Evolutionary conservation across 2,113 vertebrate genomes (phyloP).

Genomic region (Callorhinus ursinus): DNA sequence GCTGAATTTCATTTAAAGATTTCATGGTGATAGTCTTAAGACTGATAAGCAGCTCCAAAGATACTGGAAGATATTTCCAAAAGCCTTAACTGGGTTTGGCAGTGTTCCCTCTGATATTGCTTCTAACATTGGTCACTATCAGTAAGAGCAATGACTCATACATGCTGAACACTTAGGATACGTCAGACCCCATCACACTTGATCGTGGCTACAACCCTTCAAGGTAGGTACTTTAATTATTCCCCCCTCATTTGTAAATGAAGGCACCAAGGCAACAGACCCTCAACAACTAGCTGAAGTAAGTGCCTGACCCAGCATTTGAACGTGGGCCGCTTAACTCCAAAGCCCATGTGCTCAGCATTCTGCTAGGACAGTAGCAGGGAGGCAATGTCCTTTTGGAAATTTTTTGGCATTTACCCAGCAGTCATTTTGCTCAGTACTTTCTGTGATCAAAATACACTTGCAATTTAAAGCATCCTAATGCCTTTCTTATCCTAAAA

Average conservation of each 20-base stretch:
- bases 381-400: neutral
- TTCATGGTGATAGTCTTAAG: neutral
- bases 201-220: neutral
- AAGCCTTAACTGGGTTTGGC: neutral
- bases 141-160: neutral
- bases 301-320: neutral
- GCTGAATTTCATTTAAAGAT: neutral
- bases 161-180: neutral
- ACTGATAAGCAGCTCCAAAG: neutral
- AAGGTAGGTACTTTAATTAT: neutral
- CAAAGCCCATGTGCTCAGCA: neutral
- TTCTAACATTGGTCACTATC: neutral
- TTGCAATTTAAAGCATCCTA: neutral
- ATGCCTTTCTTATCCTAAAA: neutral
- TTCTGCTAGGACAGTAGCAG: neutral
- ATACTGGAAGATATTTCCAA: neutral
- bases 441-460: neutral
- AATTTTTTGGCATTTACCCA: neutral
- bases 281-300: neutral
- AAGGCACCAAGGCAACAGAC: neutral
- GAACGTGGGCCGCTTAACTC: neutral
- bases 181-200: neutral
- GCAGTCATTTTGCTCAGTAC: neutral
- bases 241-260: neutral
- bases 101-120: neutral